These are phyloP conservation scores for Phoxinus phoxinus DNA, from an alignment of 2,113 vertebrate species.

Conservation along the genomic window DNA sequence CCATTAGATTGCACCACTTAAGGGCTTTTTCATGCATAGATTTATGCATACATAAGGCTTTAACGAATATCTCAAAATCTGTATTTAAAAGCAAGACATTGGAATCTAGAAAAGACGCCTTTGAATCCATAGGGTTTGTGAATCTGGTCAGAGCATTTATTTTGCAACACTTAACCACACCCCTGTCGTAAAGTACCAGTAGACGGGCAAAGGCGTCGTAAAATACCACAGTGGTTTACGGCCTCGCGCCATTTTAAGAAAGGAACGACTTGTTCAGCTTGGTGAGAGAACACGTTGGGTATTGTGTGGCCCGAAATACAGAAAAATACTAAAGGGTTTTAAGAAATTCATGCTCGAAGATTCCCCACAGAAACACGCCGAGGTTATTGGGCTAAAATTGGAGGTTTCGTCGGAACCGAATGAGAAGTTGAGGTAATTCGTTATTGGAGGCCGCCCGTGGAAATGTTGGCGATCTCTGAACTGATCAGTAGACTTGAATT, in stretches of 20 bases:
- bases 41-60: too few relatives aligned
- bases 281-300: neutral
- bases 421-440: slow-evolving; percentile 55
- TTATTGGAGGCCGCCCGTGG: neutral
- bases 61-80: too few relatives aligned
- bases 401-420: slow-evolving; percentile 29
- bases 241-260: slow-evolving; percentile 58
- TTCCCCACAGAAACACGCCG: neutral
- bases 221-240: slow-evolving; percentile 9
- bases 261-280: neutral
- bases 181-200: slow-evolving; percentile 27
- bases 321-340: neutral
- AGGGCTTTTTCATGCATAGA: too few relatives aligned
- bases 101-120: too few relatives aligned
- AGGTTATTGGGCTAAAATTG: neutral
- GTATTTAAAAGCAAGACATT: too few relatives aligned
- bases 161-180: neutral
- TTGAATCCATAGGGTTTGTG: too few relatives aligned
- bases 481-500: neutral
- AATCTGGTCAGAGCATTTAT: neutral
- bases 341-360: neutral
- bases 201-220: slow-evolving; percentile 25
- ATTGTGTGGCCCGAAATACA: slow-evolving; percentile 1
- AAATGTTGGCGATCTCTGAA: neutral
- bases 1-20: too few relatives aligned